Evolutionary conservation across 2,888 invertebrate genomes (phyloP).

Genomic region (Halictus ligatus): DNA sequence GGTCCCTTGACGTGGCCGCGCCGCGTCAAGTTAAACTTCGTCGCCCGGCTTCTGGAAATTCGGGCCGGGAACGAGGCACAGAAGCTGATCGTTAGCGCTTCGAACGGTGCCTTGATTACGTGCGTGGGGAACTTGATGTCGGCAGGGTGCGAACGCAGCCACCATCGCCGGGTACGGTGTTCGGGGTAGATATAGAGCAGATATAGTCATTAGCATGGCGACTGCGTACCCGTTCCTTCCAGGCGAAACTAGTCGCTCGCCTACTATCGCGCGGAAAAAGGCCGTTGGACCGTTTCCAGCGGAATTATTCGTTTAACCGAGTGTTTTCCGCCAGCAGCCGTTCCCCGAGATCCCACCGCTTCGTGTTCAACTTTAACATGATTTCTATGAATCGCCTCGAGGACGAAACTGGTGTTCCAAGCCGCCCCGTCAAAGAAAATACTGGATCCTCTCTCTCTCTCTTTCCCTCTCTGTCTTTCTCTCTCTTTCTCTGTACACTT

Average conservation of each 20-base stretch:
- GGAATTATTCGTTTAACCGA: constrained; percentile 22
- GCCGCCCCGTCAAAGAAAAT: not conserved
- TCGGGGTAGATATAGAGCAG: too few species aligned
- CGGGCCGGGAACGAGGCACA: constrained; percentile 23
- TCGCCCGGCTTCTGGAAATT: constrained; percentile 52
- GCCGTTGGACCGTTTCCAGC: not conserved
- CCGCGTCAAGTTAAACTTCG: constrained; percentile 57
- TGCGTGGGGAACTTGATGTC: constrained; percentile 53
- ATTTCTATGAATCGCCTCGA: not conserved
- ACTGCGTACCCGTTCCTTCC: constrained; percentile 4
- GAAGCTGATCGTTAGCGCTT: constrained; percentile 57
- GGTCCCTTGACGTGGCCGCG: constrained; percentile 47
- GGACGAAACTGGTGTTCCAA: not conserved
- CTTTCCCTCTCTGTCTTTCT: not conserved
- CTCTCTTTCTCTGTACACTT: not conserved
- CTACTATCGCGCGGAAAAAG: not conserved
- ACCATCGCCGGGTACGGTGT: too few species aligned
- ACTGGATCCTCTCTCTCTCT: not conserved
- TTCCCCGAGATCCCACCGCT: not conserved
- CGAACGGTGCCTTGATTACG: constrained; percentile 59
- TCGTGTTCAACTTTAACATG: not conserved
- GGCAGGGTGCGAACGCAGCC: constrained; percentile 17
- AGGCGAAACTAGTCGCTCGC: constrained; percentile 29
- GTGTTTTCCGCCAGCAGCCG: not conserved
- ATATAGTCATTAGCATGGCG: constrained; percentile 43